Evolutionary conservation across 2,113 vertebrate species (phyloP).

Genomic region (Podiceps cristatus): DNA sequence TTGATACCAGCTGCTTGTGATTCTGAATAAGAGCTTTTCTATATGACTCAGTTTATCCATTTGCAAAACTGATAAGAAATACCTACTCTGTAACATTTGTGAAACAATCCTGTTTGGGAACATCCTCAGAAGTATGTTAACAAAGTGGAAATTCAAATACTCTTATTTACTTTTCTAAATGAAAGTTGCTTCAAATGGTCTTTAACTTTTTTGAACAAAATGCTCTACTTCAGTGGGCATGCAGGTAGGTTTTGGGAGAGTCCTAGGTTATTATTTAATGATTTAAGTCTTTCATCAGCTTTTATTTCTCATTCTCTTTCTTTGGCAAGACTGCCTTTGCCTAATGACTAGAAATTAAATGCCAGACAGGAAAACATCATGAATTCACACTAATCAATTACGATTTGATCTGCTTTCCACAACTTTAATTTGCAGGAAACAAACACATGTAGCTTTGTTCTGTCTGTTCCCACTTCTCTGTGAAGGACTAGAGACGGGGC

Average conservation of each 20-base stretch:
- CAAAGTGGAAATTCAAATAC: neutral
- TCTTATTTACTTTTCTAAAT: neutral
- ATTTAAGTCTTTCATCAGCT: conserved; percentile 1
- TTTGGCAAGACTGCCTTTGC: neutral
- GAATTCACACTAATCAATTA: neutral
- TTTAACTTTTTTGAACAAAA: neutral
- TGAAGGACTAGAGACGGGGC: conserved; percentile 36
- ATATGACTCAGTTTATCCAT: neutral
- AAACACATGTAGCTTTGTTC: conserved; percentile 26
- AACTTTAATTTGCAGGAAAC: conserved; percentile 32
- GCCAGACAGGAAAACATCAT: neutral
- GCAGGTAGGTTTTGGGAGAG: neutral
- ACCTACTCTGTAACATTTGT: neutral
- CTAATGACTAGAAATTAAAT: conserved; percentile 6
- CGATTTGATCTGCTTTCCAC: conserved; percentile 24
- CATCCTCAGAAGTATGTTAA: neutral
- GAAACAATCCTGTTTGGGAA: neutral
- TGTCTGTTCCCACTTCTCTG: neutral
- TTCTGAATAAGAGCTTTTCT: neutral
- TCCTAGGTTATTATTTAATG: neutral
- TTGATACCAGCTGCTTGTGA: neutral
- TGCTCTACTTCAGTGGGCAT: neutral
- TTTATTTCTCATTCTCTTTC: conserved; percentile 26
- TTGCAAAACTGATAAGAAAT: neutral
- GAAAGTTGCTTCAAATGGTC: neutral